Evolutionary conservation across 2,113 vertebrate genomes (phyloP).

Genomic region (Puntigrus tetrazona): DNA sequence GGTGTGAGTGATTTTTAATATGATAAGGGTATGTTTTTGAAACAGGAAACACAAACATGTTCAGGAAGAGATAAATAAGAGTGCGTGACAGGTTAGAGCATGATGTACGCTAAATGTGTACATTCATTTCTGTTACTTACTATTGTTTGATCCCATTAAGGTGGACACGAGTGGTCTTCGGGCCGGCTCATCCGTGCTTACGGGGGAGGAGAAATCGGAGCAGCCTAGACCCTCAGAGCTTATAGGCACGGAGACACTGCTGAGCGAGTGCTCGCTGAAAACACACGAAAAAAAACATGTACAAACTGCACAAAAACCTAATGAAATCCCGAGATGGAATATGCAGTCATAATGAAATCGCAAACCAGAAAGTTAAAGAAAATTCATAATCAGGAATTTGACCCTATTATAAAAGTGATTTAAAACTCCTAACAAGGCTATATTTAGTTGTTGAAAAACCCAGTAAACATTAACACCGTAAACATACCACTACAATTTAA

Average conservation of each 20-base stretch:
- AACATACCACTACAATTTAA: too few species aligned
- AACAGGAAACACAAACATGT: not conserved
- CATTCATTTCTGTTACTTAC: conserved; percentile 53
- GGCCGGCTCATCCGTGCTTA: conserved; percentile 62
- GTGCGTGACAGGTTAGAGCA: not conserved
- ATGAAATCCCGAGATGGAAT: not conserved
- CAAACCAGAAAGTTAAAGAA: not conserved
- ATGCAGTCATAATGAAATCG: not conserved
- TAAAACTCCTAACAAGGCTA: not conserved
- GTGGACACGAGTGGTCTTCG: conserved; percentile 56
- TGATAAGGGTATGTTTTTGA: not conserved
- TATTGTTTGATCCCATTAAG: conserved; percentile 53
- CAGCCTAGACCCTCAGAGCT: conserved; percentile 75
- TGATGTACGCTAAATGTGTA: not conserved
- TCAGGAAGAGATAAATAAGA: not conserved
- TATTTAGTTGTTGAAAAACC: too few species aligned
- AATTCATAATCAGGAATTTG: not conserved
- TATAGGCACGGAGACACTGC: conserved; percentile 66
- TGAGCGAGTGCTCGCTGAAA: conserved; percentile 70
- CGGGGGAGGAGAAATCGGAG: conserved; percentile 67
- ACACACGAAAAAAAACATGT: conserved; percentile 23
- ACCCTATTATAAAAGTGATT: not conserved
- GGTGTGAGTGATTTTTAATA: not conserved
- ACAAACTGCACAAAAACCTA: not conserved
- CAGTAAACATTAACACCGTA: too few species aligned